Evolutionary conservation across 2,888 invertebrate genomes (phyloP), one percentile per base, ranked within the genome.

Genomic region (Drosophila nr. medialis): DNA sequence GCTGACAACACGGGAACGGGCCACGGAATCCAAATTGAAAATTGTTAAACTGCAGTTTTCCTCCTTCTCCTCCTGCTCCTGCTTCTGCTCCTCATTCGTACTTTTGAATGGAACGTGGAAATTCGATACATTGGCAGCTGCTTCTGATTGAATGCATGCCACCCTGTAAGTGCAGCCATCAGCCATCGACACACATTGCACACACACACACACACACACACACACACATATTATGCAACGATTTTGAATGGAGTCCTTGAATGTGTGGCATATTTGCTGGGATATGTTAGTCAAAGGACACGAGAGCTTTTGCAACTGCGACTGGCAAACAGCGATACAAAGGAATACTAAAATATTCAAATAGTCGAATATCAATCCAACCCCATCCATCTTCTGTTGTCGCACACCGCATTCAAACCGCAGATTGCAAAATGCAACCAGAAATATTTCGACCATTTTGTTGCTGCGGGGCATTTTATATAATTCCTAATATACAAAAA

Each of bases 101-200:
- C 60, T 32, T 70, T 62, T 80, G 67, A 80, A 82, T 80, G 72
- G 65, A 59, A 68, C 78, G 77, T 71, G 84, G 89, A 75, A 86
- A 86, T 71, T 75, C 69, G 86, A 89, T 83, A 77, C 72, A 72
- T 80, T 72, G 62, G 61, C 79, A 75, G 70, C 67, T 60, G 66
- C 58, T 56, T 50, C 64, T 64, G 78, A 69, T 69, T 79, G 68
- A 79, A 75, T 79, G 55, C 63, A 64, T 78, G 64, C 59, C 66
- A 73, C 61, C 65, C 76, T 62, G 67, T 45, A 54, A 66, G 66
- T 64, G 59, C 63, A 70, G 40, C 27, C 63, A 66, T 45, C 53
- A 65, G 21, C 29, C n/a, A 63, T 18, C 11, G 50, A 51, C 36
- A 53, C 50, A 56, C 32, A 53, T 27, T 27, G 11, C 42, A 18